phyloP scores from a whole-genome alignment of 2,888 invertebrate species.

The Endotricha flammealis region DNA sequence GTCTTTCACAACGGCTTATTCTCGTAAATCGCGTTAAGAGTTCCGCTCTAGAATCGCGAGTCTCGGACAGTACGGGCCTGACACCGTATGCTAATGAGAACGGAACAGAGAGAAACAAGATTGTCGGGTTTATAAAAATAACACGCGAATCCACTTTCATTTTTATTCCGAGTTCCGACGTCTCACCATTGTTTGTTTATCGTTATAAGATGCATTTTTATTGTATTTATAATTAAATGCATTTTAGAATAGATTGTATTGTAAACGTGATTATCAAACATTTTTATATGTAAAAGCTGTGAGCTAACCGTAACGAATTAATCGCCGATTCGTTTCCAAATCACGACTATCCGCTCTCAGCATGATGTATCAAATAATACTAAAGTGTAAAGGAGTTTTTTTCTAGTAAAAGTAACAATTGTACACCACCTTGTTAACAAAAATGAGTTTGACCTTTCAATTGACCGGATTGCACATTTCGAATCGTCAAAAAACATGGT shows the following conservation, averaged over 20 bases:
- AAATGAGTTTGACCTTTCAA: not conserved
- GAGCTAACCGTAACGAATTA: not conserved
- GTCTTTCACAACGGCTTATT: constrained; percentile 23
- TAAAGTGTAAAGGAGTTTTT: too few relatives aligned
- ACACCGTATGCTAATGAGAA: constrained; percentile 42
- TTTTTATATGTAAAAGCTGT: constrained; percentile 5
- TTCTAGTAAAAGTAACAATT: too few relatives aligned
- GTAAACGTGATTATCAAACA: constrained; percentile 14
- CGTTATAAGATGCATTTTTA: constrained; percentile 52
- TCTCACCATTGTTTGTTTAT: constrained; percentile 52
- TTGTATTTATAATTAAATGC: constrained; percentile 31
- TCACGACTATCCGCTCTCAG: not conserved
- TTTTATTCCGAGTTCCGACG: constrained; percentile 68
- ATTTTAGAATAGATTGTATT: constrained; percentile 43
- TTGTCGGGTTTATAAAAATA: constrained; percentile 69
- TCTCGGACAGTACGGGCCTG: constrained; percentile 26
- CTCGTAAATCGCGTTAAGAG: constrained; percentile 38
- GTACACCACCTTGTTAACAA: too few relatives aligned
- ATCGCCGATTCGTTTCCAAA: not conserved
- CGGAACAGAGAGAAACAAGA: constrained; percentile 59
- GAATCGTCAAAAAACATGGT: constrained; percentile 16
- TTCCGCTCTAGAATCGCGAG: constrained; percentile 25
- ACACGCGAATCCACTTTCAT: constrained; percentile 74
- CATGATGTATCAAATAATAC: not conserved
- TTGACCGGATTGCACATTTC: constrained; percentile 20